These are phyloP conservation scores for Atta texana DNA, from an alignment of 1,140 invertebrate genomes.

Conservation along the genomic window DNA sequence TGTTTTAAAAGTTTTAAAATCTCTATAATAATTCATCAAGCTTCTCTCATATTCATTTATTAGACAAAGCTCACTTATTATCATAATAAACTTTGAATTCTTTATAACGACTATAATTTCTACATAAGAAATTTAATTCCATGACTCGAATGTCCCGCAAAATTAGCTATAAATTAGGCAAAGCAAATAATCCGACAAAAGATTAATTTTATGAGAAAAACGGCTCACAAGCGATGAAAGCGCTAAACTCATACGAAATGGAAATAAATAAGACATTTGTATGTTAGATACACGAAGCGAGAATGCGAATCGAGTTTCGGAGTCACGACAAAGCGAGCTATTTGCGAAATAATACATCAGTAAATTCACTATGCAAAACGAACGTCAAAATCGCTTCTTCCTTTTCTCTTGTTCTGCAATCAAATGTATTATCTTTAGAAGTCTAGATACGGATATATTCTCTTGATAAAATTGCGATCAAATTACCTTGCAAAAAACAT, in stretches of 20 bases:
- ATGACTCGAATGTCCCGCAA: neutral
- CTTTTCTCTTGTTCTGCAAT: slow-evolving; percentile 24
- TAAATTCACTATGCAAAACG: slow-evolving; percentile 53
- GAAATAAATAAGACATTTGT: slow-evolving; percentile 64
- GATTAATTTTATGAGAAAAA: slow-evolving; percentile 17
- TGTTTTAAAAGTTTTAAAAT: neutral
- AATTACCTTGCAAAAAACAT: slow-evolving; percentile 1
- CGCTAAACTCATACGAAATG: slow-evolving; percentile 37
- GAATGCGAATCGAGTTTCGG: slow-evolving; percentile 60
- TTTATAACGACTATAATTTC: neutral
- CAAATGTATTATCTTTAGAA: slow-evolving; percentile 22
- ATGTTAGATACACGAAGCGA: slow-evolving; percentile 66
- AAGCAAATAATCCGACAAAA: neutral
- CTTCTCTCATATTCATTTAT: neutral
- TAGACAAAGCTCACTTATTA: neutral
- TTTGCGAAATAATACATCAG: slow-evolving; percentile 76
- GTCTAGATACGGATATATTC: too few species aligned
- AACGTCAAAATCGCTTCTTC: slow-evolving; percentile 42
- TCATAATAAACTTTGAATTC: neutral
- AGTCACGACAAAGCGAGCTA: slow-evolving; percentile 68
- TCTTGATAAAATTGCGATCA: slow-evolving; percentile 16
- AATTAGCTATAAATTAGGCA: neutral
- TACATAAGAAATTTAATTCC: neutral
- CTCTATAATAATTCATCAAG: neutral
- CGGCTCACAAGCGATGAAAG: neutral